These are phyloP conservation scores for Sceloporus tristichus DNA, from an alignment of 2,113 vertebrate species.

Conservation along the genomic window DNA sequence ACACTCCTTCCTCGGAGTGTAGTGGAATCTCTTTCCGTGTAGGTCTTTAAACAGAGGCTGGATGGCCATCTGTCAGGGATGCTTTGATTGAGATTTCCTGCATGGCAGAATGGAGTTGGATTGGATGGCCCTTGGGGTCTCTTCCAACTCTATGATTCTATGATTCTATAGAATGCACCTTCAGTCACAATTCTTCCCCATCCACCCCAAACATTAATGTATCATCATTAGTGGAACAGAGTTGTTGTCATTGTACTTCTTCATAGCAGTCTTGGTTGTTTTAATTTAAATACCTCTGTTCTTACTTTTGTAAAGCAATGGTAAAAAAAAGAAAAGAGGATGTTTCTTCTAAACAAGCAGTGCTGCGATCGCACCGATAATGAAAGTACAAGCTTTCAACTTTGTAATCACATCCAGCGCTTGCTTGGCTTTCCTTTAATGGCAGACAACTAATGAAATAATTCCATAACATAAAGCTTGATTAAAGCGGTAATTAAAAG, in stretches of 20 bases:
- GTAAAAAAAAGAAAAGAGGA: neutral
- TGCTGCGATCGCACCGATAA: constrained; percentile 21
- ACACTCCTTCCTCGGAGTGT: too few species aligned
- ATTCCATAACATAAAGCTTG: constrained; percentile 71
- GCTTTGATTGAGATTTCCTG: too few species aligned
- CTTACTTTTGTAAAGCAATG: constrained; percentile 25
- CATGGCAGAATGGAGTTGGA: too few species aligned
- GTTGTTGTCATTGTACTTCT: constrained; percentile 23
- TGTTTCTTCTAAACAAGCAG: constrained; percentile 10
- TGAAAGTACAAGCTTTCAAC: constrained; percentile 36
- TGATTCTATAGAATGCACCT: neutral
- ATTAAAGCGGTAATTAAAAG: constrained; percentile 74
- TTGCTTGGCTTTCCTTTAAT: constrained; percentile 62
- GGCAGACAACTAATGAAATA: constrained; percentile 64
- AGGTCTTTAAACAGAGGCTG: too few species aligned
- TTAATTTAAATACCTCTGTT: constrained; percentile 60
- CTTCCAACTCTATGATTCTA: too few species aligned
- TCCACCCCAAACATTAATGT: neutral
- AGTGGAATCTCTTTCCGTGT: too few species aligned
- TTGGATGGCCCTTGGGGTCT: too few species aligned
- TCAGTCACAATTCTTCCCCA: constrained; percentile 50
- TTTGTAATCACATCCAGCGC: constrained; percentile 45
- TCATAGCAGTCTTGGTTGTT: constrained; percentile 40
- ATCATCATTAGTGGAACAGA: constrained; percentile 39
- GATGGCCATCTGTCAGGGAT: too few species aligned